Percentiles rank a stretch among this genome's conserved stretches.
Evolutionary conservation across 2,888 invertebrate genomes (phyloP).

Genomic region (Molorchus minor): DNA sequence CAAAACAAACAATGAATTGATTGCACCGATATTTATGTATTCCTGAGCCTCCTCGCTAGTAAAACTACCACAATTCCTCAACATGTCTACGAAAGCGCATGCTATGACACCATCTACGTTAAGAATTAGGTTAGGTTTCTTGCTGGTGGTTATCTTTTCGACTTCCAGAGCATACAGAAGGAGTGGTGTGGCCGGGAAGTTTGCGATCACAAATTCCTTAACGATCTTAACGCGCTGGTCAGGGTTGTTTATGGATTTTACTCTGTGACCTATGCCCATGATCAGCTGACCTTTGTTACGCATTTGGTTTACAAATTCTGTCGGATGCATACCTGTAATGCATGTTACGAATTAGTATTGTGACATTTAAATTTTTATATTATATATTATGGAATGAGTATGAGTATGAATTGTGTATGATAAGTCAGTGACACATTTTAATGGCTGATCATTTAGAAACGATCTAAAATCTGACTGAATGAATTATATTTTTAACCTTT

Average conservation of each 20-base stretch:
- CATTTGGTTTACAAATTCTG: constrained; percentile 99
- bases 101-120: constrained; percentile 99
- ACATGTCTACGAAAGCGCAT: constrained; percentile 95
- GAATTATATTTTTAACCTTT: too few relatives aligned
- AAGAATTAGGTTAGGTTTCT: constrained; percentile 99
- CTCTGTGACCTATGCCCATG: constrained; percentile 97
- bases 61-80: constrained; percentile 93
- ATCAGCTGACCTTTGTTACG: constrained; percentile 96
- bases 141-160: constrained; percentile 98
- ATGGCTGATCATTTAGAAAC: too few relatives aligned
- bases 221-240: constrained; percentile 97
- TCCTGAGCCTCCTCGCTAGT: constrained; percentile 97
- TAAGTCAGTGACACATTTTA: too few relatives aligned
- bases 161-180: constrained; percentile 96
- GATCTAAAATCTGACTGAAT: too few relatives aligned
- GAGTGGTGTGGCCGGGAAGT: constrained; percentile 95
- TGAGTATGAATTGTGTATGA: too few relatives aligned
- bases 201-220: constrained; percentile 92
- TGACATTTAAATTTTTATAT: too few relatives aligned
- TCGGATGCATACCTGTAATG: constrained; percentile 81
- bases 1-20: constrained; percentile 97
- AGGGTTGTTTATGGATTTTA: constrained; percentile 95
- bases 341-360: too few relatives aligned
- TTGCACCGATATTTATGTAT: constrained; percentile 96
- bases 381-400: too few relatives aligned